A percentile compares a stretch with the other conserved stretches of the same genome.
Conservation (phyloP, 2,888 invertebrate species). For the Dryocosmus kuriphilus region DNA sequence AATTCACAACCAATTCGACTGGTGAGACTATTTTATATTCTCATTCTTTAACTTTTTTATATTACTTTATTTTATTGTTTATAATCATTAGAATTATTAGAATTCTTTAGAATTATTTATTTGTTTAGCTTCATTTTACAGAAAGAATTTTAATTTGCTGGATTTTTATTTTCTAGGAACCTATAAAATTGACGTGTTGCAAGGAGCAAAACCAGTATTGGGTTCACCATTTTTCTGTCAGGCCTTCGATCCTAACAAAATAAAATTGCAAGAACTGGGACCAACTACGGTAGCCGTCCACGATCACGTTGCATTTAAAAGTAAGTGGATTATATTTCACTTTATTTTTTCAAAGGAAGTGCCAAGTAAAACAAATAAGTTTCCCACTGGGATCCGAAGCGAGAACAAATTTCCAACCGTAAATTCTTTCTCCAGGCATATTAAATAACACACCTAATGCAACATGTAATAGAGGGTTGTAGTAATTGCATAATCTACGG, state of each 20-base stretch:
- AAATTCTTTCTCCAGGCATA: constrained; percentile 6
- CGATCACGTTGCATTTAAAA: constrained; percentile 89
- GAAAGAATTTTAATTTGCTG: neutral
- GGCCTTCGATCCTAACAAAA: constrained; percentile 92
- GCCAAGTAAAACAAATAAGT: neutral
- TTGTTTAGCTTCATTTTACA: too few species aligned
- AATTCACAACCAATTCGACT: constrained; percentile 91
- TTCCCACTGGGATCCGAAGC: too few species aligned
- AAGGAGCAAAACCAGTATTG: constrained; percentile 91
- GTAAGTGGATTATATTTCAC: constrained; percentile 78
- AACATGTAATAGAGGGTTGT: constrained; percentile 20
- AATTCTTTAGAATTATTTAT: too few species aligned
- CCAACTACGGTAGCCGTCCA: constrained; percentile 89
- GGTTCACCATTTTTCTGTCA: constrained; percentile 97
- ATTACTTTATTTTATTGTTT: neutral
- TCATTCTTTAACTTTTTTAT: too few species aligned
- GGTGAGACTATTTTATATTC: constrained; percentile 76
- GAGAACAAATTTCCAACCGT: neutral
- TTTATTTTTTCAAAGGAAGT: neutral
- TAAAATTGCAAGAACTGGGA: constrained; percentile 87
- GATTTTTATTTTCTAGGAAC: constrained; percentile 65
- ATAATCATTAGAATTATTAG: too few species aligned
- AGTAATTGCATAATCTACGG: constrained; percentile 12
- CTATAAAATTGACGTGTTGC: constrained; percentile 88
- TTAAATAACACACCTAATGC: constrained; percentile 9